These are phyloP conservation scores for Drosophila anomalipes DNA, from an alignment of 2,888 invertebrate genomes.

Conservation along the genomic window DNA sequence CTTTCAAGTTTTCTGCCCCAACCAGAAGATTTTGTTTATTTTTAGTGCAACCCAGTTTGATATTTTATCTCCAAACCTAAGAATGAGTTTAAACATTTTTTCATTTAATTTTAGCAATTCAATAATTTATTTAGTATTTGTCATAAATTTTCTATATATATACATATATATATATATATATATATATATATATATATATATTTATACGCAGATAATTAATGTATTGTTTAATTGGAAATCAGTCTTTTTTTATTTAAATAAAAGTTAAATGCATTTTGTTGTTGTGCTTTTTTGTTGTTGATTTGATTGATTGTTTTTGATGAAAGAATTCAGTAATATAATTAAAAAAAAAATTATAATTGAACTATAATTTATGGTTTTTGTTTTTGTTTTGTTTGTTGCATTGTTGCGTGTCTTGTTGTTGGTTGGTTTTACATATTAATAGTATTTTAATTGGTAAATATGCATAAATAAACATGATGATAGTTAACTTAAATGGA, in stretches of 20 bases:
- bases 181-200: conserved; percentile 50
- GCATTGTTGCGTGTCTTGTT: conserved; percentile 75
- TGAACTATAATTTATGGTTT: conserved; percentile 66
- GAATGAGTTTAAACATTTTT: not conserved
- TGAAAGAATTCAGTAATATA: conserved; percentile 17
- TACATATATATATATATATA: conserved; percentile 43
- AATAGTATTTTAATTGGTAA: conserved; percentile 45
- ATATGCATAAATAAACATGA: conserved; percentile 45
- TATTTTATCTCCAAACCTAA: not conserved
- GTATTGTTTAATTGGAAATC: conserved; percentile 85
- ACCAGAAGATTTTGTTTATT: not conserved
- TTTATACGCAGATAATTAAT: conserved; percentile 73
- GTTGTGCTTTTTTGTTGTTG: conserved; percentile 55
- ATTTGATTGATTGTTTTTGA: conserved; percentile 41
- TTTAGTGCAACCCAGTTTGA: not conserved
- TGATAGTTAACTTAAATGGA: conserved; percentile 50
- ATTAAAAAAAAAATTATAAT: conserved; percentile 43
- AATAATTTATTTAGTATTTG: conserved; percentile 78
- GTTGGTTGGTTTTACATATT: conserved; percentile 53
- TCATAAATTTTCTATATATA: conserved; percentile 72
- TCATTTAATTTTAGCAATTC: conserved; percentile 66
- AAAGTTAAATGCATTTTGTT: conserved; percentile 75
- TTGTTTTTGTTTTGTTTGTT: conserved; percentile 36
- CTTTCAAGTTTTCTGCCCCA: not conserved
- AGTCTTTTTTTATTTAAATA: conserved; percentile 85